phyloP scores from a whole-genome alignment of 1,140 invertebrate species.

The Caerostris darwini region DNA sequence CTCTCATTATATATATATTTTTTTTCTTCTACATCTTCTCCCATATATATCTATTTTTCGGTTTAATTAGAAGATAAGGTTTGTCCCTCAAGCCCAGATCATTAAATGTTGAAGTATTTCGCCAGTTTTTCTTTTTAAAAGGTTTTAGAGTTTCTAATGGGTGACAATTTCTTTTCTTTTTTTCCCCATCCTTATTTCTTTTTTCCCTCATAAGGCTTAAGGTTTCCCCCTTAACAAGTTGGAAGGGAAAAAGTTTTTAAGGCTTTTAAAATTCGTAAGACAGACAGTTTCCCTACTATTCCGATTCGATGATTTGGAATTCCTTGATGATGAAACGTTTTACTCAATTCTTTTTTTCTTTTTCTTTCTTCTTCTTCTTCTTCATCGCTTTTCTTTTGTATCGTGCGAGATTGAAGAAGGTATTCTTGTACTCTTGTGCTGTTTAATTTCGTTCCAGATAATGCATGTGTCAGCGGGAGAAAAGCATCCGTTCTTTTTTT shows the following conservation, averaged over 20 bases:
- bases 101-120: constrained; percentile 74
- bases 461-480: background rate
- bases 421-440: background rate
- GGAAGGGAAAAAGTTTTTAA: constrained; percentile 55
- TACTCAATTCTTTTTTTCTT: background rate
- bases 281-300: background rate
- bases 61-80: constrained; percentile 74
- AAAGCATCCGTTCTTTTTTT: background rate
- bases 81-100: constrained; percentile 36
- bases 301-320: constrained; percentile 28
- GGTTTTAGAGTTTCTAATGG: constrained; percentile 72
- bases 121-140: constrained; percentile 53
- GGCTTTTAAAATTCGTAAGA: constrained; percentile 49
- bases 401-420: background rate
- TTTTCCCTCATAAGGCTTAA: background rate
- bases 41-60: constrained; percentile 44
- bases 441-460: constrained; percentile 2
- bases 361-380: background rate
- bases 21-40: constrained; percentile 28
- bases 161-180: background rate
- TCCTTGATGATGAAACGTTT: constrained; percentile 49
- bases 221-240: constrained; percentile 48
- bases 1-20: background rate
- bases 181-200: background rate
- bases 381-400: constrained; percentile 23